A percentile compares a stretch with the other conserved stretches of the same genome.
These are phyloP conservation scores for Ectropis crepuscularia DNA, from an alignment of 2,888 invertebrate genomes.

Conservation along the genomic window DNA sequence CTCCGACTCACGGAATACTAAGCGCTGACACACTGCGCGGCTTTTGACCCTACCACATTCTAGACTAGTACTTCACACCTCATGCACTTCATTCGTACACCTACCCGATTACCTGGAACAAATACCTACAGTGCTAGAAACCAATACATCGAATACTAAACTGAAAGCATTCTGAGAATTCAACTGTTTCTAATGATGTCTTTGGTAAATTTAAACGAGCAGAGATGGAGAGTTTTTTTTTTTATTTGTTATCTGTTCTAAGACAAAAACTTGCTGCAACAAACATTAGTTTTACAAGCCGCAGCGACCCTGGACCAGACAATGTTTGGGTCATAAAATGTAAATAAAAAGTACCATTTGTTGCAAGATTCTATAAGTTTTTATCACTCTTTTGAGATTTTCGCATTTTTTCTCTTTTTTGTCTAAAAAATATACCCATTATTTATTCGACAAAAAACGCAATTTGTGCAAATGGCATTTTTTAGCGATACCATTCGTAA, in stretches of 20 bases:
- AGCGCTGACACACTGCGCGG: constrained; percentile 84
- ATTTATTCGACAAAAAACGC: constrained; percentile 57
- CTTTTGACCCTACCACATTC: constrained; percentile 84
- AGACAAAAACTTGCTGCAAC: constrained; percentile 11
- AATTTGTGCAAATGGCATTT: constrained; percentile 76
- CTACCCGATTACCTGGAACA: constrained; percentile 45
- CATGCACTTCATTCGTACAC: constrained; percentile 63
- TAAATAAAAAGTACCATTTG: constrained; percentile 40
- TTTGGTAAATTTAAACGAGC: constrained; percentile 8
- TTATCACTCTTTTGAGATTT: constrained; percentile 54
- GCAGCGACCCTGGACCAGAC: constrained; percentile 22
- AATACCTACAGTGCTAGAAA: constrained; percentile 33
- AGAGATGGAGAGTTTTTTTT: constrained; percentile 7
- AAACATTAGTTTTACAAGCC: constrained; percentile 35
- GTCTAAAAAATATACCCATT: constrained; percentile 54
- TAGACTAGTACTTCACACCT: constrained; percentile 79
- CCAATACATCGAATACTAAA: constrained; percentile 30
- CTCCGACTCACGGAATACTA: constrained; percentile 81
- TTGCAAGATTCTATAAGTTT: constrained; percentile 38
- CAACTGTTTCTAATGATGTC: constrained; percentile 23
- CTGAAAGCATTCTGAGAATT: constrained; percentile 28
- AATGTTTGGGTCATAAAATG: constrained; percentile 29
- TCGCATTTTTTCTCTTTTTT: constrained; percentile 59
- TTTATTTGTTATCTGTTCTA: constrained; percentile 14
- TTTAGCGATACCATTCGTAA: constrained; percentile 61